These are phyloP conservation scores for Zaprionus davidi DNA, from an alignment of 1,140 invertebrate genomes.

Conservation along the genomic window DNA sequence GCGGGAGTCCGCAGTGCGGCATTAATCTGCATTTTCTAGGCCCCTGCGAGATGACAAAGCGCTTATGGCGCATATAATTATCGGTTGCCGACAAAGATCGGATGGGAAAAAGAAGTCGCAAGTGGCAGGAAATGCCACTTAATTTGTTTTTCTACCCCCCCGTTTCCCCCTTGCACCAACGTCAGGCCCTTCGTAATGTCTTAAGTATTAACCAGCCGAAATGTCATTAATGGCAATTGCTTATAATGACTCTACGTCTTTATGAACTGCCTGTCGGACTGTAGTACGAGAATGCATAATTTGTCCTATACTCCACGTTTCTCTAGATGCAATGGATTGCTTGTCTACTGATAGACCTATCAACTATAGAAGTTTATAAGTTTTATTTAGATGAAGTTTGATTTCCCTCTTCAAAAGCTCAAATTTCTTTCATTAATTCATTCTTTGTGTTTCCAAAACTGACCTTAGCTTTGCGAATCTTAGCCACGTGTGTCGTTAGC, in stretches of 20 bases:
- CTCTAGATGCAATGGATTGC: constrained; percentile 27
- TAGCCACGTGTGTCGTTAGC: not conserved
- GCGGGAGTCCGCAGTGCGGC: constrained; percentile 28
- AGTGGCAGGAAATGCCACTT: constrained; percentile 81
- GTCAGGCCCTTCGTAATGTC: constrained; percentile 46
- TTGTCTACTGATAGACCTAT: constrained; percentile 25
- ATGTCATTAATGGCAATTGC: constrained; percentile 82
- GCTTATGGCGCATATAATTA: constrained; percentile 80
- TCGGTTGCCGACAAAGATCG: constrained; percentile 77
- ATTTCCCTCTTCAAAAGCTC: too few relatives aligned
- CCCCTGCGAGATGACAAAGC: constrained; percentile 75
- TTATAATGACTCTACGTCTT: constrained; percentile 71
- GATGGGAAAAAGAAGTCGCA: constrained; percentile 57
- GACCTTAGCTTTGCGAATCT: not conserved
- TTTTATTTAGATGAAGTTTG: too few relatives aligned
- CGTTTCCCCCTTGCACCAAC: not conserved
- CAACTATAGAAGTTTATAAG: not conserved
- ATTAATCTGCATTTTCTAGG: constrained; percentile 80
- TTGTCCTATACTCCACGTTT: not conserved
- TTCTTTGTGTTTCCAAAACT: not conserved
- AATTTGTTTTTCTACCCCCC: constrained; percentile 64
- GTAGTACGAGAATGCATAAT: not conserved
- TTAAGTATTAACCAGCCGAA: constrained; percentile 73
- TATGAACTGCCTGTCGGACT: constrained; percentile 47
- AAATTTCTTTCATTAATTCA: not conserved